Evolutionary conservation across 2,888 invertebrate genomes (phyloP), one percentile per base, ranked within the genome.

Genomic region (Smittia sp.): DNA sequence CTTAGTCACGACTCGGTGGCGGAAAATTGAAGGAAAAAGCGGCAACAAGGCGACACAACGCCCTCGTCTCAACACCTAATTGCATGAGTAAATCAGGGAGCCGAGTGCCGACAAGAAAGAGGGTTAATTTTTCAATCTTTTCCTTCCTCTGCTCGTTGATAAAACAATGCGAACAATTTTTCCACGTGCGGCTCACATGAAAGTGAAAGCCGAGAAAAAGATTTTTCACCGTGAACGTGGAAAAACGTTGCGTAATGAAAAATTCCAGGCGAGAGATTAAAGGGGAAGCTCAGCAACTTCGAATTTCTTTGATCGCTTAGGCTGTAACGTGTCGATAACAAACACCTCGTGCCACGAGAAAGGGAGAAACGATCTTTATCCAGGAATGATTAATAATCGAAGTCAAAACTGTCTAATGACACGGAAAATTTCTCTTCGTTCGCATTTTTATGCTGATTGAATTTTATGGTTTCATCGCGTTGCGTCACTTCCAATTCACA

Each of bases 401-500:
- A 62, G 15, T 24, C 11, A 41, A 68, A 54, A 27, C 25, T 27
- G 32, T 54, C 69, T 70, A 70, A 70, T 70, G 69, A 70, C 54
- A 70, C 46, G 69, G 69, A 70, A 70, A 70, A 54, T 27, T 39
- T 39, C 65, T 32, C 18, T 65, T 66, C 38, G 13, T 69, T 69
- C 52, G n/a, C n/a, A 46, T n/a, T 54, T 69, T 22, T n/a, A 22
- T 41, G n/a, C 22, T 54, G 69, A 70, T 70, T 70, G 69, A 70
- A 70, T 52, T 70, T 70, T 70, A 70, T 70, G 69, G 69, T 70
- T 70, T 70, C 69, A 20, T 68, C 68, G 41, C 46, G 68, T 68
- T 68, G 68, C 46, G 68, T 68, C 68, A 68, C 41, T 68, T 39
- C 68, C 68, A 70, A 70, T 70, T 15, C 69, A 32, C 69, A 46